These are phyloP conservation scores for Hippocampus comes DNA, from an alignment of 2,113 vertebrate species.

Conservation along the genomic window DNA sequence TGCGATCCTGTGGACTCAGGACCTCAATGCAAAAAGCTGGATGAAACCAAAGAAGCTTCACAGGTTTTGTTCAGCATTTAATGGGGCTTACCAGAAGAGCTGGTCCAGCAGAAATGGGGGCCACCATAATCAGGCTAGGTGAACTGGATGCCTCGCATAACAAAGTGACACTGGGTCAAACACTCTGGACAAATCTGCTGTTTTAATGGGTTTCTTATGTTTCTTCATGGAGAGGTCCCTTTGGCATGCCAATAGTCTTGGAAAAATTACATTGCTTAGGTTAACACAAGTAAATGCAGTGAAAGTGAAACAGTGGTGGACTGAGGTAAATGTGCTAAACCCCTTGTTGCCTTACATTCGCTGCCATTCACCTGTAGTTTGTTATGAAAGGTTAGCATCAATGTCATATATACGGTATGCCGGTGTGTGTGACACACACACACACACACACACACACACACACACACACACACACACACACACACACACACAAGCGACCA, in stretches of 20 bases:
- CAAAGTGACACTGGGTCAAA: conserved; percentile 20
- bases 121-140: not conserved
- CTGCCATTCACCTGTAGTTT: conserved; percentile 23
- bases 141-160: not conserved
- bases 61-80: conserved; percentile 3
- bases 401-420: no score
- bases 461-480: no score
- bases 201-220: not conserved
- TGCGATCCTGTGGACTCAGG: conserved; percentile 19
- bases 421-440: no score
- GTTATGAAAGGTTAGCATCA: not conserved
- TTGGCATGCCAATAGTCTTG: not conserved
- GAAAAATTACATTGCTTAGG: conserved; percentile 2
- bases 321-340: conserved; percentile 22
- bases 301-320: conserved; percentile 3
- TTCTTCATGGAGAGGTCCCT: not conserved
- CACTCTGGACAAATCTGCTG: conserved; percentile 21
- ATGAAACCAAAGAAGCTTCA: conserved; percentile 3
- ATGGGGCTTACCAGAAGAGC: not conserved
- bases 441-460: no score
- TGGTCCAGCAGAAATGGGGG: not conserved
- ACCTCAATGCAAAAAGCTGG: conserved; percentile 3
- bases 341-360: conserved; percentile 51
- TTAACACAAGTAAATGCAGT: conserved; percentile 1
- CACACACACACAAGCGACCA: no score